Conservation (phyloP, 2,797 vertebrate genomes). For the Rhodeus uyekii region DNA sequence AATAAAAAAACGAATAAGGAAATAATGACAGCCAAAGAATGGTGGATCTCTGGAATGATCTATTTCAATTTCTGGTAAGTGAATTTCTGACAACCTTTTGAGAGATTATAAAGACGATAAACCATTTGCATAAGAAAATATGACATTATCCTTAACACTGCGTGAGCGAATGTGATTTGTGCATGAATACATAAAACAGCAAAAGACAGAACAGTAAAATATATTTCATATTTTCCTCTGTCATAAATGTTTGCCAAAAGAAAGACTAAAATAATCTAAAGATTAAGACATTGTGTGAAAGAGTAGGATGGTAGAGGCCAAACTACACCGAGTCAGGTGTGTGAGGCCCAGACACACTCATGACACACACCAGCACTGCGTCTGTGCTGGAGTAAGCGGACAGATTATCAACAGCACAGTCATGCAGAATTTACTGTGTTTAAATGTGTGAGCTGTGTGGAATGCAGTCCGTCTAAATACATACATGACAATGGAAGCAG, state of each 20-base stretch:
- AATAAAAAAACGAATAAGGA: background rate
- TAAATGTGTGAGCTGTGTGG: constrained; percentile 66
- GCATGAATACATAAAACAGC: constrained; percentile 64
- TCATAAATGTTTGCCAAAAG: constrained; percentile 45
- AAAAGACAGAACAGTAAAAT: constrained; percentile 58
- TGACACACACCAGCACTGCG: constrained; percentile 43
- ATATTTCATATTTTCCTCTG: constrained; percentile 59
- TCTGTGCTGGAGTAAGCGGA: constrained; percentile 22
- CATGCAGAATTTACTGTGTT: constrained; percentile 77
- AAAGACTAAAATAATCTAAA: constrained; percentile 5
- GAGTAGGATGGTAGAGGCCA: constrained; percentile 31
- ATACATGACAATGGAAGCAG: constrained; percentile 77
- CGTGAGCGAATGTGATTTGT: constrained; percentile 59
- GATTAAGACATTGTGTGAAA: constrained; percentile 13
- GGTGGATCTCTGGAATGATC: background rate
- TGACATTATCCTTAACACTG: constrained; percentile 32
- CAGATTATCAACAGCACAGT: constrained; percentile 54
- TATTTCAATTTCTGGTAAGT: constrained; percentile 1
- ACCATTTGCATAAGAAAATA: constrained; percentile 8
- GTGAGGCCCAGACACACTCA: constrained; percentile 37
- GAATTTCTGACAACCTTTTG: constrained; percentile 20
- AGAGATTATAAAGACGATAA: constrained; percentile 23
- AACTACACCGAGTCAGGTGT: constrained; percentile 39
- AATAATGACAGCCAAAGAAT: background rate
- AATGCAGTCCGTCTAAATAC: constrained; percentile 77